phyloP scores from a whole-genome alignment of 2,888 invertebrate genomes.

The Ptychoptera contaminata region DNA sequence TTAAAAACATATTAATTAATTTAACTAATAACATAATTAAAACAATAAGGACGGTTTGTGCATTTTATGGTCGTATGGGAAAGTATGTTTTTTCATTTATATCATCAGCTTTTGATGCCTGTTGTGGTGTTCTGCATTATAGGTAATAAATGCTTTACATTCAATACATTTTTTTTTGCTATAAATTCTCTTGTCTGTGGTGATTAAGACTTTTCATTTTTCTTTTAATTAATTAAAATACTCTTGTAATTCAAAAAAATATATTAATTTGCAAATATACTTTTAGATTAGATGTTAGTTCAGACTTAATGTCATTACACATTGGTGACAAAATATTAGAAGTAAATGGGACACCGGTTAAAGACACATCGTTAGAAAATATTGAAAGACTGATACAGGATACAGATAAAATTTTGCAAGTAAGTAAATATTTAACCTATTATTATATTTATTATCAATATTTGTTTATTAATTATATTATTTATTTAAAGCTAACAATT shows the following conservation, averaged over 20 bases:
- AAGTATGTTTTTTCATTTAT: constrained; percentile 53
- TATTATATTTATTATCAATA: background rate
- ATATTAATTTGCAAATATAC: no score
- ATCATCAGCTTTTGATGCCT: constrained; percentile 52
- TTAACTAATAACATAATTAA: background rate
- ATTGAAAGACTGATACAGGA: constrained; percentile 58
- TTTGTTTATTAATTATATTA: no score
- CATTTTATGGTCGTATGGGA: constrained; percentile 49
- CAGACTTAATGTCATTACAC: constrained; percentile 68
- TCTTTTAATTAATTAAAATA: background rate
- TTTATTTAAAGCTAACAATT: constrained; percentile 43
- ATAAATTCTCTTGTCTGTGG: no score
- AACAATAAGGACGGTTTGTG: constrained; percentile 38
- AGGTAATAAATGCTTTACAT: background rate
- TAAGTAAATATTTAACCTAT: background rate
- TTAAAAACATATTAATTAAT: no score
- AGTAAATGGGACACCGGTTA: constrained; percentile 80
- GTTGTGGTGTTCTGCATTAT: constrained; percentile 39
- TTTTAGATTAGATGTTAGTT: constrained; percentile 61
- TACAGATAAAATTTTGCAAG: constrained; percentile 57
- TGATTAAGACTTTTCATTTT: no score
- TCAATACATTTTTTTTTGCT: background rate
- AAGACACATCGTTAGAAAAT: constrained; percentile 61
- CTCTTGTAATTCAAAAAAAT: background rate
- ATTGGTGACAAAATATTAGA: constrained; percentile 88